Percentiles rank a stretch among this genome's conserved stretches.
Evolutionary conservation across 2,113 vertebrate species (phyloP).

Genomic region (Rhadina sibilatrix): DNA sequence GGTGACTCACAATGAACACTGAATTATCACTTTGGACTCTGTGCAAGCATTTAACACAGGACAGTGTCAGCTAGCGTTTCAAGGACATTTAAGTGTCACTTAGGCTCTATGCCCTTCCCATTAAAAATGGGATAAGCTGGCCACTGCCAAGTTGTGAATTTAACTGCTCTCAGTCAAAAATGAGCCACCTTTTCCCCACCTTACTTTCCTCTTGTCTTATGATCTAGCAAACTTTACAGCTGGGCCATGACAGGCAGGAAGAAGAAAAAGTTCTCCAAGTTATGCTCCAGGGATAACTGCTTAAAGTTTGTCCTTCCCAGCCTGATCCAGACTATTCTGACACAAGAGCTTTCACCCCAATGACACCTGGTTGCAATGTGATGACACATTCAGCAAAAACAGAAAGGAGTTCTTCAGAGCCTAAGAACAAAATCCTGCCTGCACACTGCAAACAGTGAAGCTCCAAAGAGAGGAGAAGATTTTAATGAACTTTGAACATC

Average conservation of each 20-base stretch:
- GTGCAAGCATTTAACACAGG: not conserved
- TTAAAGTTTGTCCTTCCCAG: not conserved
- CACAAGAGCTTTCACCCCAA: not conserved
- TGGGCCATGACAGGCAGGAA: not conserved
- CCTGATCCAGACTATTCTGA: not conserved
- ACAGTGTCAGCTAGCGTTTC: not conserved
- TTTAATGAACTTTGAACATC: slow-evolving; percentile 25
- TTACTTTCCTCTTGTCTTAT: not conserved
- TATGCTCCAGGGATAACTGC: not conserved
- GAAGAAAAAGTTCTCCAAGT: not conserved
- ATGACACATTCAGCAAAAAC: not conserved
- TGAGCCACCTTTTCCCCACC: not conserved
- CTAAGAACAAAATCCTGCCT: not conserved
- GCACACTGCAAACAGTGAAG: not conserved
- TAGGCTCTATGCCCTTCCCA: not conserved
- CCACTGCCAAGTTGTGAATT: not conserved
- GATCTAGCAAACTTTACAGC: not conserved
- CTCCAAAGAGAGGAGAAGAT: not conserved
- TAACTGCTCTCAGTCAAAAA: not conserved
- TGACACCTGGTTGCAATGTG: not conserved
- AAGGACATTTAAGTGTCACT: not conserved
- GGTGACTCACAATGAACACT: not conserved
- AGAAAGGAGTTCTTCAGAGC: not conserved
- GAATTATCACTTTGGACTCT: not conserved
- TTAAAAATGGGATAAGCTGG: not conserved